Conservation (phyloP, 2,888 invertebrate species). For the Isoperla grammatica region DNA sequence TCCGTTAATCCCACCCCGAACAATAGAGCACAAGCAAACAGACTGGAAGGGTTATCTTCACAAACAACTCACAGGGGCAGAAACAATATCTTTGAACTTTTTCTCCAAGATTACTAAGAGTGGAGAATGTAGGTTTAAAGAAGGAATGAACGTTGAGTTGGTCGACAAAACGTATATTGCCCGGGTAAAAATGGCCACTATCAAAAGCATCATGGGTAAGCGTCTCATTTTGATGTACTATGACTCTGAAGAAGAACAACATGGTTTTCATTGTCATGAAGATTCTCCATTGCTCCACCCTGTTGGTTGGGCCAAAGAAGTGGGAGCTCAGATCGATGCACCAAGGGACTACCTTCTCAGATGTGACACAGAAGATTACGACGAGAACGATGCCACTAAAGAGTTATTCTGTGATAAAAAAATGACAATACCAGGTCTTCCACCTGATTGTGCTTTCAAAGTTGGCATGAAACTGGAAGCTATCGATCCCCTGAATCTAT, state of each 20-base stretch:
- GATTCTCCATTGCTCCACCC: conserved; percentile 91
- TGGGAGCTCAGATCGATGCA: conserved; percentile 84
- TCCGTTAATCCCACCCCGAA: conserved; percentile 85
- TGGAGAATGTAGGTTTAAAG: conserved; percentile 68
- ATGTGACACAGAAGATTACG: conserved; percentile 62
- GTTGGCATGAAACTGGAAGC: conserved; percentile 95
- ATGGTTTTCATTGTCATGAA: conserved; percentile 71
- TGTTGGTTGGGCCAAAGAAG: conserved; percentile 90
- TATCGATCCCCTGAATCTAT: conserved; percentile 91
- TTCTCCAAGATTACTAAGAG: conserved; percentile 81
- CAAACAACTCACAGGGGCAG: conserved; percentile 73
- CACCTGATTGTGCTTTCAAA: conserved; percentile 35
- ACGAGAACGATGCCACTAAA: conserved; percentile 73
- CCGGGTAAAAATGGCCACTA: conserved; percentile 80
- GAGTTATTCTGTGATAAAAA: conserved; percentile 54
- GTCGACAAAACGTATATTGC: conserved; percentile 95
- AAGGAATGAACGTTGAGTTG: conserved; percentile 81
- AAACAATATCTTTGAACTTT: conserved; percentile 90
- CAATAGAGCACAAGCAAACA: not conserved
- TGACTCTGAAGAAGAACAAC: conserved; percentile 70
- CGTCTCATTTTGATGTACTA: conserved; percentile 87
- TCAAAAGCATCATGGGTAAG: conserved; percentile 87
- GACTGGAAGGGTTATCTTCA: not conserved
- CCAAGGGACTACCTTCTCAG: conserved; percentile 68
- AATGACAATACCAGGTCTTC: conserved; percentile 41